Evolutionary conservation across 2,888 invertebrate species (phyloP).

Genomic region (Drosophila putrida): DNA sequence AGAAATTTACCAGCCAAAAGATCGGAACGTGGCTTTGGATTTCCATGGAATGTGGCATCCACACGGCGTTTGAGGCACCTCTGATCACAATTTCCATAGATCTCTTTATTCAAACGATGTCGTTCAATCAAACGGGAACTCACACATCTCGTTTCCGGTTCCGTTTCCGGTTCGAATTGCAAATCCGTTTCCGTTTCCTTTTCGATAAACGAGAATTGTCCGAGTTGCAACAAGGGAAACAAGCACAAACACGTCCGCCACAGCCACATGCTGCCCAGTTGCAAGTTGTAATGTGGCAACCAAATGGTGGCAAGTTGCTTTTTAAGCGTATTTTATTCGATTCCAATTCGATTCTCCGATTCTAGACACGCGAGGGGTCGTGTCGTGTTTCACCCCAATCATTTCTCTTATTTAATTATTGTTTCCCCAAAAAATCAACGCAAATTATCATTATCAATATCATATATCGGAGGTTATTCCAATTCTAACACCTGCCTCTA

Average conservation of each 20-base stretch:
- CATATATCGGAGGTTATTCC: slow-evolving; percentile 4
- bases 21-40: slow-evolving; percentile 87
- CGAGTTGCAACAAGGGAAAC: slow-evolving; percentile 13
- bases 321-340: slow-evolving; percentile 13
- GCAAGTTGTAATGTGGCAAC: neutral
- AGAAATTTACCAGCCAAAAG: slow-evolving; percentile 86
- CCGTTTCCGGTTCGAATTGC: neutral
- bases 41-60: slow-evolving; percentile 87
- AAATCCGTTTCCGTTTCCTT: no score
- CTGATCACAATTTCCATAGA: slow-evolving; percentile 44
- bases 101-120: slow-evolving; percentile 42
- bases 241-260: slow-evolving; percentile 23
- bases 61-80: slow-evolving; percentile 81
- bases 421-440: slow-evolving; percentile 9
- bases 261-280: slow-evolving; percentile 33
- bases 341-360: neutral
- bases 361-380: slow-evolving; percentile 46
- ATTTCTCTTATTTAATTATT: slow-evolving; percentile 43
- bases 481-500: slow-evolving; percentile 46
- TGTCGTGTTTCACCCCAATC: slow-evolving; percentile 16
- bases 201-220: neutral
- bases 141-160: slow-evolving; percentile 36
- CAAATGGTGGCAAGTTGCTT: slow-evolving; percentile 1
- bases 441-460: neutral
- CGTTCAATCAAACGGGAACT: slow-evolving; percentile 53